Base-by-base conservation (phyloP, 2,888 invertebrate genomes). In the Stenchaetothrips biformis region DNA sequence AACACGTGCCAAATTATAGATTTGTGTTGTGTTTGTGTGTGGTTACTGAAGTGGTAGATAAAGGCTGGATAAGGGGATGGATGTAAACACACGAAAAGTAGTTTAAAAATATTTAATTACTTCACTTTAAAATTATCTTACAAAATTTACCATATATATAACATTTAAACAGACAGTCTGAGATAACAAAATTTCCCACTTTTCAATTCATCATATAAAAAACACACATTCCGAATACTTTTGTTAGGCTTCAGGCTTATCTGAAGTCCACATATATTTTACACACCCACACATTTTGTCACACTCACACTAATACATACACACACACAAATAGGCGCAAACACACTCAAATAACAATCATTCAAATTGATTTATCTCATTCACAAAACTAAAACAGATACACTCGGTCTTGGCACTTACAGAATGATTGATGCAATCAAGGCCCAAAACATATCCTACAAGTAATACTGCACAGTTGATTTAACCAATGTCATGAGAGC, bases 361-460 rank as follows among this genome's bases (percentile, higher is more conserved):
- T 18, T 53, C 13, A 53, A 53, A 11, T 53, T 53, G 16, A 18
- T 53, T 53, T 53, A 53, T 13, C 53, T 53, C 53, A 53, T 18
- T 18, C 18, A 53, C 53, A 18, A 18, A 53, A 13, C 18, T 13
- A 18, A 74, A 74, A 74, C 25, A 21, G 4, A 9, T 7, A 74
- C 25, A 25, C 25, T 74, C 11, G 21, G 67, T 74, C 67, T 74
- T 74, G 67, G 67, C 67, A 74, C 67, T 74, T 25, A 67, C 67
- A 74, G 67, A 74, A 21, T 74, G 67, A 74, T 74, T 74, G 67
- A 74, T 74, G 67, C 67, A 74, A 74, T 74, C 67, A 74, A 74
- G 67, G 67, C 11, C 67, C 67, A 74, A 74, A 74, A 74, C 67
- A 74, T 74, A 74, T 11, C 25, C 11, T 1, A 21, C 25, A 21